Conservation (phyloP, 2,888 invertebrate species). For the Adineta ricciae region DNA sequence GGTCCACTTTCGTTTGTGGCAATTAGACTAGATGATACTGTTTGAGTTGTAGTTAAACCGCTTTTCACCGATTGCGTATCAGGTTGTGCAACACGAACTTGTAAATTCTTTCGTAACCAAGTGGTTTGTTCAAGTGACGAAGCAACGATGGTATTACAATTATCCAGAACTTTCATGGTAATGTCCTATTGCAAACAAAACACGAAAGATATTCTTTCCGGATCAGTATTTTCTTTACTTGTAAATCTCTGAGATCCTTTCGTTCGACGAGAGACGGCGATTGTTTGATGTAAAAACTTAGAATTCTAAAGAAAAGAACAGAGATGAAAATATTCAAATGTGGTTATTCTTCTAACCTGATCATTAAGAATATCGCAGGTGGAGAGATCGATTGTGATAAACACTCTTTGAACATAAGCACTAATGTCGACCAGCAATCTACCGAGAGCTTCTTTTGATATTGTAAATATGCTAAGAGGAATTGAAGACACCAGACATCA, state of each 20-base stretch:
- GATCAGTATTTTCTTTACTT: too few species aligned
- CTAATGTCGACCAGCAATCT: conserved; percentile 14
- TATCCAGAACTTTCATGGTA: conserved; percentile 62
- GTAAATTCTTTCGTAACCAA: conserved; percentile 70
- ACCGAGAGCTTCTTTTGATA: neutral
- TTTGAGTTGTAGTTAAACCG: neutral
- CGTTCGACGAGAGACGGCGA: conserved; percentile 54
- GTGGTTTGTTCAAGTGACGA: conserved; percentile 80
- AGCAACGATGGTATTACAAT: conserved; percentile 71
- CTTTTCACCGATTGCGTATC: neutral
- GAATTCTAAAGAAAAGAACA: conserved; percentile 18
- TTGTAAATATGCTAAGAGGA: conserved; percentile 30
- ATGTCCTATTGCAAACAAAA: conserved; percentile 49
- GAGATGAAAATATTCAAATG: neutral
- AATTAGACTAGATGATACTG: neutral
- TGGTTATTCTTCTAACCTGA: neutral
- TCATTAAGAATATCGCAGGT: conserved; percentile 9
- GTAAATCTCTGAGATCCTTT: conserved; percentile 69
- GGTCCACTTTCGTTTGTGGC: neutral
- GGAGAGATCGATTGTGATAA: conserved; percentile 21
- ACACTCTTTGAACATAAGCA: conserved; percentile 25
- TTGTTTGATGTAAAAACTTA: conserved; percentile 19
- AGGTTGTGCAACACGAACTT: conserved; percentile 55
- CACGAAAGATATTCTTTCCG: too few species aligned
- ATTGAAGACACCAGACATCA: conserved; percentile 30